Evolutionary conservation across 2,888 invertebrate species (phyloP), one percentile per base, ranked within the genome.

Genomic region (Pseudeuparius sepicola): DNA sequence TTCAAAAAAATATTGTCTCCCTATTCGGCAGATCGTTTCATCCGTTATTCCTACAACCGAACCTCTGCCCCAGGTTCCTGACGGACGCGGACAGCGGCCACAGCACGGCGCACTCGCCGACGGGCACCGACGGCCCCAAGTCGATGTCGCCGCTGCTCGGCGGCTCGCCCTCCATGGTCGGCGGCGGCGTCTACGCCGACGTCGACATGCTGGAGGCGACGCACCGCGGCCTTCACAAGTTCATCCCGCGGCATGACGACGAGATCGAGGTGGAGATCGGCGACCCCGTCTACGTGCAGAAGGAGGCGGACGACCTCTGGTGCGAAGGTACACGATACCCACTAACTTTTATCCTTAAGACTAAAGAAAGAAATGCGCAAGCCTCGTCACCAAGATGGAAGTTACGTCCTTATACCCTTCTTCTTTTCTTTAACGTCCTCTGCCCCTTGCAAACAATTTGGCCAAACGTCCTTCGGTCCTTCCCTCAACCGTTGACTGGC

Each of bases 181-280:
- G 76, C 14, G 76, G 79, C n/a, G 73, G 86, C 11, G 80, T 85
- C 3, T 85, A 84, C 51, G 78, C 79, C 41, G 60, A 61, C 25
- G 57, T 61, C 9, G 63, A 62, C 34, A 56, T 62, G 57, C 68
- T 92, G 20, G 93, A 93, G 65, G 90, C 92, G 2, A 94, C 94
- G 14, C 96, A 96, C 59, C 73, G 96, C 54, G 94, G 93, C 4
- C 70, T 96, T 59, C 93, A 96, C 63, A 89, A 92, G 59, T 97
- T 97, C 57, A 76, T 94, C 52, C 93, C 96, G 1, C 71, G 96
- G 40, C 96, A 96, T 61, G 80, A 82, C 43, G 96, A 96, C 53
- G 96, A 97, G 66, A 82, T 98, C 42, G 88, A 90, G 59, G 75
- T 98, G 16, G 96, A 97, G 66, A 93, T 96, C 38, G 97, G 97